A percentile compares a stretch with the other conserved stretches of the same genome.
These are phyloP conservation scores for Amazona vittata DNA, from an alignment of 2,113 vertebrate species.

Conservation along the genomic window DNA sequence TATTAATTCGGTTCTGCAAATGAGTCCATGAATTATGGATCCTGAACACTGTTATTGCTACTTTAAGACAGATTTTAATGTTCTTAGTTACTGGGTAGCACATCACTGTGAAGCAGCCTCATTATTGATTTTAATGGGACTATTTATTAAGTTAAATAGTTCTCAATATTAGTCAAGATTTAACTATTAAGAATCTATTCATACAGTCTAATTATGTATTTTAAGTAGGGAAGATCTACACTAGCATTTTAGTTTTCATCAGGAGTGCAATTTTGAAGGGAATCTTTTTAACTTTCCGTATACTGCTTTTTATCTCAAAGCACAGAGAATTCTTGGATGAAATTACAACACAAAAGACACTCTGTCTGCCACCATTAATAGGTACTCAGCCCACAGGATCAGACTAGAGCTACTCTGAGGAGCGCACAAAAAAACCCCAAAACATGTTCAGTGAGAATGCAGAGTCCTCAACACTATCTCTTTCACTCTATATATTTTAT, in stretches of 20 bases:
- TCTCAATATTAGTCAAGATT: neutral
- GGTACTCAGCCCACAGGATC: neutral
- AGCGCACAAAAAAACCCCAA: neutral
- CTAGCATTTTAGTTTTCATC: neutral
- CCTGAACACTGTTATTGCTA: neutral
- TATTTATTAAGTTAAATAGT: neutral
- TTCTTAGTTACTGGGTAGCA: neutral
- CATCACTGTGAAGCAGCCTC: neutral
- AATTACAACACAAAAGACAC: neutral
- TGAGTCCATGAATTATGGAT: conserved; percentile 5
- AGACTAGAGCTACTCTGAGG: neutral
- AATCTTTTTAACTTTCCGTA: neutral
- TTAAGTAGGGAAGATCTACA: neutral
- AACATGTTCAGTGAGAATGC: neutral
- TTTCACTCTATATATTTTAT: neutral
- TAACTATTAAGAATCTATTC: neutral
- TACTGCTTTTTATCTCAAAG: neutral
- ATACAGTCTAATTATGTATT: neutral
- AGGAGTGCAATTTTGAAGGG: neutral
- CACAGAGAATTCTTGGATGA: neutral
- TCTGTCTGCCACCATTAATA: neutral
- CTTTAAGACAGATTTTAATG: conserved; percentile 16
- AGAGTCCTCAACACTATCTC: neutral
- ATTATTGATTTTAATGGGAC: conserved; percentile 8
- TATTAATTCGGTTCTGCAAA: conserved; percentile 6